Conservation (phyloP, 2,888 invertebrate species). For the Trachelus troglodyta region DNA sequence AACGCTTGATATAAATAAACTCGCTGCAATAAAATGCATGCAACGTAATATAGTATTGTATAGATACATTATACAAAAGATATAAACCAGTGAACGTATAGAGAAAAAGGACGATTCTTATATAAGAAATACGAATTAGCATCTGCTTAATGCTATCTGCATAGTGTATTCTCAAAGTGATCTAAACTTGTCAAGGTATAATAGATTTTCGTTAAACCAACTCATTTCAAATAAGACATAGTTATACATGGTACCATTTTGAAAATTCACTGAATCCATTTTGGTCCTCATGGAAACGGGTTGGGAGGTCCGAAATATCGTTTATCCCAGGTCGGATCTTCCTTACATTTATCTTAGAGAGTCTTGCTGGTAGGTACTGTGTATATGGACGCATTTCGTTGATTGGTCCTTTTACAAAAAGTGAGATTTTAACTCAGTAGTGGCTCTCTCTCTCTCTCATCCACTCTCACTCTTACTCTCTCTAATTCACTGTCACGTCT, state of each 20-base stretch:
- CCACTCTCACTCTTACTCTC: background rate
- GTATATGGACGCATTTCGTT: background rate
- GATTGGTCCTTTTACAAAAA: conserved; percentile 1
- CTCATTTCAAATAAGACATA: background rate
- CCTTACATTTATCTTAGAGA: conserved; percentile 14
- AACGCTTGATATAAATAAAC: conserved; percentile 10
- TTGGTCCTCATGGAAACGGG: background rate
- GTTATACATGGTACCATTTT: background rate
- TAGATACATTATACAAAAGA: background rate
- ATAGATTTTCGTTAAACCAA: background rate
- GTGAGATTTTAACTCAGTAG: conserved; percentile 1
- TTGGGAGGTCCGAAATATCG: conserved; percentile 24
- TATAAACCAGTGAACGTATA: background rate
- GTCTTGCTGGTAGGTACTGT: background rate
- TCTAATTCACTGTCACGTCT: conserved; percentile 12
- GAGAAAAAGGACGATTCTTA: background rate
- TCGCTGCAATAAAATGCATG: background rate
- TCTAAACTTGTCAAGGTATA: background rate
- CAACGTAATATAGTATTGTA: background rate
- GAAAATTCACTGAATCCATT: background rate
- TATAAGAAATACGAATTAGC: background rate
- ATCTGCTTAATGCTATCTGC: background rate
- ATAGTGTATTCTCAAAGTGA: background rate
- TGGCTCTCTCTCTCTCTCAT: background rate
- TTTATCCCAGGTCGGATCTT: conserved; percentile 26